phyloP scores from a whole-genome alignment of 1,140 invertebrate species.

The Drosophila bifasciata region DNA sequence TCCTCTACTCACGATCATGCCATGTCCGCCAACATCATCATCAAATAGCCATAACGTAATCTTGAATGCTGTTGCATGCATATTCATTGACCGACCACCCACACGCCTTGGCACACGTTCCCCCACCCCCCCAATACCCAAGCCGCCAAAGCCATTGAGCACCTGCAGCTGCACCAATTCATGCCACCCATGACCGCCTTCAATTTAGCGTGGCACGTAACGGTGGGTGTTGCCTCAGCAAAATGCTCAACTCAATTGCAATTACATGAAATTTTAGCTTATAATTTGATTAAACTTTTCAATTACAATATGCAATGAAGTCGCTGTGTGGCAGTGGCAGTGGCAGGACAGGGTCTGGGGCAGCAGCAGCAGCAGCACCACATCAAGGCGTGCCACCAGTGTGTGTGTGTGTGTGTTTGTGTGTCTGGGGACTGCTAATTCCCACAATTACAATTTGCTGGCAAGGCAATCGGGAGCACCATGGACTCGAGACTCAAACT shows the following conservation, averaged over 20 bases:
- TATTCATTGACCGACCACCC: slow-evolving; percentile 74
- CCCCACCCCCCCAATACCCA: too few species aligned
- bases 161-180: background rate
- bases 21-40: slow-evolving; percentile 2
- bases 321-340: slow-evolving; percentile 31
- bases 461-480: slow-evolving; percentile 72
- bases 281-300: slow-evolving; percentile 82
- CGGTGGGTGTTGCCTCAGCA: slow-evolving; percentile 55
- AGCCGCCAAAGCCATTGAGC: background rate
- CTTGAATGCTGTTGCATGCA: slow-evolving; percentile 44
- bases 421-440: slow-evolving; percentile 62
- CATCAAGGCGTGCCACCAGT: slow-evolving; percentile 30
- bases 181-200: slow-evolving; percentile 12
- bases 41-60: slow-evolving; percentile 9
- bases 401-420: slow-evolving; percentile 1
- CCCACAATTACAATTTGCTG: slow-evolving; percentile 81
- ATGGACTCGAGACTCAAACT: slow-evolving; percentile 9
- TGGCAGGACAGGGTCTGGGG: slow-evolving; percentile 7
- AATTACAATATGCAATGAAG: slow-evolving; percentile 81
- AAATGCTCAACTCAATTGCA: slow-evolving; percentile 68
- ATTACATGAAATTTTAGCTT: slow-evolving; percentile 76
- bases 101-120: slow-evolving; percentile 33
- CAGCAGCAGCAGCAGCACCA: too few species aligned
- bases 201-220: slow-evolving; percentile 33
- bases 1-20: background rate